Conservation (phyloP, 2,113 vertebrate genomes). For the Zeus faber region DNA sequence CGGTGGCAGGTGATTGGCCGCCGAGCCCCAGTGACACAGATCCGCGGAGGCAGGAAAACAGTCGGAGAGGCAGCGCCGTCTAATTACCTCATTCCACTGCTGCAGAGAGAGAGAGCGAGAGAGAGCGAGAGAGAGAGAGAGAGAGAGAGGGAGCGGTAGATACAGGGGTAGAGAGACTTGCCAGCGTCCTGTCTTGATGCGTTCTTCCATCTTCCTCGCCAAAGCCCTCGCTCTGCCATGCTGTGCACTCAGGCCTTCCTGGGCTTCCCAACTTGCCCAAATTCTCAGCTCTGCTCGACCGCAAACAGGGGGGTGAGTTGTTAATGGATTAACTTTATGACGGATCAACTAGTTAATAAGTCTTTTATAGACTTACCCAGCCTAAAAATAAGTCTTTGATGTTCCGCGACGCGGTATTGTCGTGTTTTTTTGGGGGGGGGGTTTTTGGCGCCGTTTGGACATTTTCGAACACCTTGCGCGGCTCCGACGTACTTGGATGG, state of each 20-base stretch:
- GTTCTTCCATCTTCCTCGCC: constrained; percentile 50
- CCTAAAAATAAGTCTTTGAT: constrained; percentile 17
- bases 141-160: no score
- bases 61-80: constrained; percentile 49
- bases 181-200: constrained; percentile 32
- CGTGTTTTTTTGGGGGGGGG: no score
- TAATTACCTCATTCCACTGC: constrained; percentile 59
- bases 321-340: constrained; percentile 26
- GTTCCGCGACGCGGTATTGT: constrained; percentile 6
- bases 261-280: constrained; percentile 57
- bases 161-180: constrained; percentile 24
- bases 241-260: constrained; percentile 69
- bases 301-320: constrained; percentile 62
- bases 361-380: no score
- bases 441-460: no score
- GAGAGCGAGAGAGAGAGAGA: no score
- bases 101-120: no score
- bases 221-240: constrained; percentile 60
- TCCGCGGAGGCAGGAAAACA: constrained; percentile 54
- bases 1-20: constrained; percentile 62
- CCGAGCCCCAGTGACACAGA: constrained; percentile 44
- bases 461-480: no score
- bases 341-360: constrained; percentile 30
- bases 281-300: constrained; percentile 53
- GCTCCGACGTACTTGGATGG: no score